Base-by-base conservation (phyloP, 2,113 vertebrate genomes). In the Rhinoderma darwinii region DNA sequence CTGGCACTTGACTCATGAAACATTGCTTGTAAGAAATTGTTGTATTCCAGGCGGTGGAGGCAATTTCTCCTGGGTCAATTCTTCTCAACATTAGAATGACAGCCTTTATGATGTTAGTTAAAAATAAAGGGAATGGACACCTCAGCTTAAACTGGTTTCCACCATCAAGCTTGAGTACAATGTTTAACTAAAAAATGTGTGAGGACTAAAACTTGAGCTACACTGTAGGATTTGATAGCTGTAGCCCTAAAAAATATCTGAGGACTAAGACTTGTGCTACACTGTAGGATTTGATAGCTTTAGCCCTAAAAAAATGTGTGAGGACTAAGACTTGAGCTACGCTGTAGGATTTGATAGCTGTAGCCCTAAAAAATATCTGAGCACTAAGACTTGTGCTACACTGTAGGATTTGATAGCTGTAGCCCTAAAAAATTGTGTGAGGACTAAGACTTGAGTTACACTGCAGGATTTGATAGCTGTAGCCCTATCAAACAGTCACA, bases 51-150 rank as follows among this genome's bases (percentile, higher is more conserved):
- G 37, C 32, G 4, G 35, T 22, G 37, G 17, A 39, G 68, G 68
- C 68, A 72, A 72, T 72, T 39, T 72, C 37, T 72, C 18, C 39
- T 72, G 68, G 68, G 18, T 72, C 68, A 25, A 39, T 72, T 72
- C 35, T 72, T 41, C 37, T 72, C 20, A 25, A 25, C 3, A 5
- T 39, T 72, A 3, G 35, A 37, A 72, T 39, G 20, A 22, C 30
- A 72, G 37, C 37, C 8, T 39, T 37, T 72, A 72, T 39, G 6
- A 72, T 72, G 68, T 39, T 72, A 20, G 18, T 37, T 37, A 5
- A 68, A 72, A 72, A 72, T 35, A 72, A 72, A 72, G 35, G 41
- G 37, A 39, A 39, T 1, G 41, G 14, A 22, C 39, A 7, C 14
- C 27, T 35, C 5, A 4, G n/a, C 12, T 63, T 27, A 12, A 63